Conservation (phyloP, 2,113 vertebrate genomes). For the Grammomys dolichurus region DNA sequence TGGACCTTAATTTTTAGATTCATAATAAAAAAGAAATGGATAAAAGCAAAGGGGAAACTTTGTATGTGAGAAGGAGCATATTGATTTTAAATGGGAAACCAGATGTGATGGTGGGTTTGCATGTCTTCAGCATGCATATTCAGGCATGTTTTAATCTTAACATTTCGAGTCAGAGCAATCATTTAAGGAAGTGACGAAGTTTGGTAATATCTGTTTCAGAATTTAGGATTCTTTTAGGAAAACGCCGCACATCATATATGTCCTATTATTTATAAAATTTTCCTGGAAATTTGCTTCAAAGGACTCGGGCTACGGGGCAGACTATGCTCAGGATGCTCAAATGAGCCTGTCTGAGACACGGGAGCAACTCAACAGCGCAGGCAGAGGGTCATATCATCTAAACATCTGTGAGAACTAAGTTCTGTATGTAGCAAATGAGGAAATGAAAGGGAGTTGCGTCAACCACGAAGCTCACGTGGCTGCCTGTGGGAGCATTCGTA, state of each 20-base stretch:
- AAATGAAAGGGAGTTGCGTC: neutral
- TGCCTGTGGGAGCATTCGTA: neutral
- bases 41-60: neutral
- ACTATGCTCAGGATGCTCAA: neutral
- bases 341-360: too few species aligned
- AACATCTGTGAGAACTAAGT: neutral
- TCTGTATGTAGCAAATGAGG: neutral
- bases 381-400: too few species aligned
- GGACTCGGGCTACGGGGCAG: neutral
- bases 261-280: neutral
- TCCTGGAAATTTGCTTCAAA: neutral
- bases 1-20: neutral
- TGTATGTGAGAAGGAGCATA: neutral
- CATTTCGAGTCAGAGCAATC: neutral
- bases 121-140: neutral
- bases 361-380: neutral
- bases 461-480: neutral
- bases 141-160: neutral
- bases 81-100: neutral
- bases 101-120: neutral
- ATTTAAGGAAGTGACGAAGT: neutral
- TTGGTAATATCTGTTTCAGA: neutral
- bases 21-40: neutral
- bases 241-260: neutral
- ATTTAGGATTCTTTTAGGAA: neutral